Conservation (phyloP, 2,888 invertebrate genomes). For the Eristalis pertinax region DNA sequence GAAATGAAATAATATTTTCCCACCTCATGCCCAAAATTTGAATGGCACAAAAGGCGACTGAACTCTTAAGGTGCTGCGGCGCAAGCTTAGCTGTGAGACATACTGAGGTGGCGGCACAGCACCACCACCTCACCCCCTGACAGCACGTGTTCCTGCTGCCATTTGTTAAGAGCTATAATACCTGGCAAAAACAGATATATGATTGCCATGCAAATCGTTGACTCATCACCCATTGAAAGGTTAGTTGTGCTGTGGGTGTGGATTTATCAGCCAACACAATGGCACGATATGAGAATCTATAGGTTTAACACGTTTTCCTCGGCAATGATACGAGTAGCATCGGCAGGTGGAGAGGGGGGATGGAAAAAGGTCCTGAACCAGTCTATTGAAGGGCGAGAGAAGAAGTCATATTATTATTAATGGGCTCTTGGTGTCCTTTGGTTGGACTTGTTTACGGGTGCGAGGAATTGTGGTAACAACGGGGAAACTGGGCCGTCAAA, state of each 20-base stretch:
- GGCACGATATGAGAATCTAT: constrained; percentile 22
- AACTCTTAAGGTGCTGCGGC: constrained; percentile 1
- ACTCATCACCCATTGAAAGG: constrained; percentile 43
- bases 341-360: not conserved
- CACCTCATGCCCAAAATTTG: constrained; percentile 12
- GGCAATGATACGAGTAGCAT: constrained; percentile 5
- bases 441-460: constrained; percentile 18
- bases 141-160: constrained; percentile 2
- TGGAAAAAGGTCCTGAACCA: constrained; percentile 31
- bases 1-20: constrained; percentile 11
- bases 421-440: constrained; percentile 36
- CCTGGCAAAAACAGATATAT: constrained; percentile 52
- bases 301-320: constrained; percentile 30
- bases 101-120: not conserved
- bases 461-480: constrained; percentile 16
- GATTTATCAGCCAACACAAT: constrained; percentile 19
- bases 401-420: constrained; percentile 54
- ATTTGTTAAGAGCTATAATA: constrained; percentile 46
- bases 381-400: constrained; percentile 18
- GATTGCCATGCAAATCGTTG: constrained; percentile 59
- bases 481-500: constrained; percentile 10
- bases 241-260: constrained; percentile 28
- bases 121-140: not conserved
- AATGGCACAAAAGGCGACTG: constrained; percentile 16
- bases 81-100: not conserved